phyloP scores from a whole-genome alignment of 37 sponge, comb jelly and placozoan genomes.

The Chondrosia reniformis region DNA sequence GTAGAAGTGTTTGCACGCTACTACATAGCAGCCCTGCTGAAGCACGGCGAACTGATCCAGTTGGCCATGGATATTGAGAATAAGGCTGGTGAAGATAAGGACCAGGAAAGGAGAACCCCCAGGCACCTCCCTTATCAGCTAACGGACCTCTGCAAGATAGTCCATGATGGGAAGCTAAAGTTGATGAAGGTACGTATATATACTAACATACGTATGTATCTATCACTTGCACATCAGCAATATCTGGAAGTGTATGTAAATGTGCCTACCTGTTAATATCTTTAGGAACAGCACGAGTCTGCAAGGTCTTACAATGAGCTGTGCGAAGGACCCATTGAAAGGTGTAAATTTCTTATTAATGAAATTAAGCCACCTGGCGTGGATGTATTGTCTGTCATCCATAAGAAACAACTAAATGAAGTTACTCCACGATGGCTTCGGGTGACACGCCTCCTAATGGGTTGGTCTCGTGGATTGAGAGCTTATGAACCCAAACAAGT shows the following conservation, averaged over 20 bases:
- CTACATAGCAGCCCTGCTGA: constrained; percentile 80
- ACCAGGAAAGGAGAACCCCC: constrained; percentile 25
- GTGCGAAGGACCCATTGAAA: constrained; percentile 72
- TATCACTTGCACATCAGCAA: too few relatives aligned
- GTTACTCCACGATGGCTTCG: constrained; percentile 12
- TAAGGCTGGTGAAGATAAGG: constrained; percentile 41
- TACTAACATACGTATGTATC: too few relatives aligned
- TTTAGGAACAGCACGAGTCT: constrained; percentile 76
- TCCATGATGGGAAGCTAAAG: constrained; percentile 75
- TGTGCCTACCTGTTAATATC: neutral
- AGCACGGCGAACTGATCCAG: constrained; percentile 67
- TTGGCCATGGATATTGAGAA: constrained; percentile 51
- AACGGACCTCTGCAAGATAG: constrained; percentile 78
- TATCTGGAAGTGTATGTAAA: too few relatives aligned
- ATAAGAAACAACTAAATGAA: neutral
- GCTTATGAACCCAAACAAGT: too few relatives aligned
- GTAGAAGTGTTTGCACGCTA: constrained; percentile 60
- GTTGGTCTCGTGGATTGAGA: neutral
- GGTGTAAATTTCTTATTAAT: constrained; percentile 78
- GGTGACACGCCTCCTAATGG: neutral
- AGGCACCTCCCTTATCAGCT: constrained; percentile 57
- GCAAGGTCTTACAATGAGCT: constrained; percentile 81
- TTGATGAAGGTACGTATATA: constrained; percentile 63
- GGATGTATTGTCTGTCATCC: neutral
- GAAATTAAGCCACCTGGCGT: constrained; percentile 39